Conservation (phyloP, 1,140 invertebrate genomes). For the Dolichoris vasculosae region DNA sequence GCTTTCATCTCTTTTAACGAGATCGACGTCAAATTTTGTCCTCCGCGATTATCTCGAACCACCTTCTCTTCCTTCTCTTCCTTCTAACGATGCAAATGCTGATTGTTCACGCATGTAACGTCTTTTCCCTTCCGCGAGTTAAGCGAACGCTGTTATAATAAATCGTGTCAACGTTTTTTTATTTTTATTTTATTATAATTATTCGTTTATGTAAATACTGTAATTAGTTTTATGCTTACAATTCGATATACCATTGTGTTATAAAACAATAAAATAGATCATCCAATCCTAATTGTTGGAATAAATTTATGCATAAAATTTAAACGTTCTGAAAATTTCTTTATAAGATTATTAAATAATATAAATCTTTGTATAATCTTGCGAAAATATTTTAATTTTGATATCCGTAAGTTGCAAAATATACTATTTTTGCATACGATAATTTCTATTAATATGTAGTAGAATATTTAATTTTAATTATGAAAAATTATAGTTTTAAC, state of each 20-base stretch:
- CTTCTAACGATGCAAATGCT: constrained; percentile 6
- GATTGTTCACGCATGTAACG: constrained; percentile 11
- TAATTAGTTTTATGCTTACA: neutral
- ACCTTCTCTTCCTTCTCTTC: neutral
- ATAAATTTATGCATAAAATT: neutral
- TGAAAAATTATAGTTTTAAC: too few relatives aligned
- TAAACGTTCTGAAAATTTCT: neutral
- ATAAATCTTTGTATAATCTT: neutral
- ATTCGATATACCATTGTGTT: neutral
- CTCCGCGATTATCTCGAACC: neutral
- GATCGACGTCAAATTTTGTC: constrained; percentile 26
- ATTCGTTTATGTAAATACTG: neutral
- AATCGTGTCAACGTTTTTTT: neutral
- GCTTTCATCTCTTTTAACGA: neutral
- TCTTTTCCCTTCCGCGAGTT: neutral
- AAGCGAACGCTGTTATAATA: neutral
- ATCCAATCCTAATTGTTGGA: too few relatives aligned
- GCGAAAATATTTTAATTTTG: neutral
- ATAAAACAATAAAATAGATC: neutral
- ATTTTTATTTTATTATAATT: neutral
- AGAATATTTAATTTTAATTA: too few relatives aligned
- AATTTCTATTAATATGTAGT: too few relatives aligned
- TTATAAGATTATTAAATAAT: neutral
- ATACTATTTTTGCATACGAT: too few relatives aligned
- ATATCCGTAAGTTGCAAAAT: too few relatives aligned